Evolutionary conservation across 1,140 invertebrate species (phyloP).

Genomic region (Phymorhynchus buccinoides): DNA sequence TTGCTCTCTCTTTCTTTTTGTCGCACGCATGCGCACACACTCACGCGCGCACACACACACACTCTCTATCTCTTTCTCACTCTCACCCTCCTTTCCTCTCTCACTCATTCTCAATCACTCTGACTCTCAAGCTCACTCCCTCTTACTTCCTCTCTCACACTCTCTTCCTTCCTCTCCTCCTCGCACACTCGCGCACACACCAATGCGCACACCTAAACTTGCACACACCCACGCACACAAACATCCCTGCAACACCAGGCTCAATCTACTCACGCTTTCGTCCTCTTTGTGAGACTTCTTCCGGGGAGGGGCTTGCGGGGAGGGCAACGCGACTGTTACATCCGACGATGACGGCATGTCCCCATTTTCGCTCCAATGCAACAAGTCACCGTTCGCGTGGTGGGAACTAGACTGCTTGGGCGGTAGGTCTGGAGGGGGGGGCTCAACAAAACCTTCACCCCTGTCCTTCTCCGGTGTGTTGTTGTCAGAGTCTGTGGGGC

Average conservation of each 20-base stretch:
- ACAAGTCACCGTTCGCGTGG: slow-evolving; percentile 60
- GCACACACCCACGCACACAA: slow-evolving; percentile 6
- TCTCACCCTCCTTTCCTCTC: no score
- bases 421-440: slow-evolving; percentile 66
- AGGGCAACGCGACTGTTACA: slow-evolving; percentile 34
- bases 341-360: neutral
- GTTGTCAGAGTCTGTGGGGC: slow-evolving; percentile 39
- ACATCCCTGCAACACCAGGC: neutral
- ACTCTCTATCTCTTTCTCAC: no score
- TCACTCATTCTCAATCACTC: no score
- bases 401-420: slow-evolving; percentile 59
- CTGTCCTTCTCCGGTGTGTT: no score
- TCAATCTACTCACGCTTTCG: slow-evolving; percentile 32
- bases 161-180: no score
- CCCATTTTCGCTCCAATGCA: slow-evolving; percentile 46
- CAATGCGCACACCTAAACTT: neutral
- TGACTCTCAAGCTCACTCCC: no score
- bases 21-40: no score
- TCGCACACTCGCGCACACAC: neutral
- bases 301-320: slow-evolving; percentile 61
- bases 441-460: no score
- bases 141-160: no score
- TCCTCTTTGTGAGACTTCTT: slow-evolving; percentile 58
- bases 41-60: no score
- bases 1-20: no score